A percentile compares a stretch with the other conserved stretches of the same genome.
phyloP scores from a whole-genome alignment of 1,140 invertebrate genomes.

The Myzus persicae region DNA sequence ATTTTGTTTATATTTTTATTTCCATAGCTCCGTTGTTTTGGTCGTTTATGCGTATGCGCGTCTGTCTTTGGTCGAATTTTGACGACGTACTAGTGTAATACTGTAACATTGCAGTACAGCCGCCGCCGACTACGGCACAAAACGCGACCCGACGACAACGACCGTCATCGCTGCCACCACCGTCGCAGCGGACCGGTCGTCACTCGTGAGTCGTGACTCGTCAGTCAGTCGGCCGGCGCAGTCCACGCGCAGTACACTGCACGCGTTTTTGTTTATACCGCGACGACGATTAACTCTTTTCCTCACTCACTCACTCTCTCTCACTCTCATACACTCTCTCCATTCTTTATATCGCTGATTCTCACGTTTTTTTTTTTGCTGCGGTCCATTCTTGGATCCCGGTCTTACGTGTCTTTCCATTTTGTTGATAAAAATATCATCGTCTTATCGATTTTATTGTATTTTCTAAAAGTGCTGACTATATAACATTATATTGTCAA shows the following conservation, averaged over 20 bases:
- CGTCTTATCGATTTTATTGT: background rate
- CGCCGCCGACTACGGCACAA: background rate
- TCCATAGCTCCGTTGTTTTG: background rate
- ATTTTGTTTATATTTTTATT: slow-evolving; percentile 6
- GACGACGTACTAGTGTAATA: background rate
- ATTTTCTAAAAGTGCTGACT: background rate
- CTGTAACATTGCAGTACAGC: too few species aligned
- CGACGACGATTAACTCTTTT: background rate
- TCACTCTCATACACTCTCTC: background rate
- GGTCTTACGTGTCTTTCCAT: background rate
- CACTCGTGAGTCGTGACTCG: background rate
- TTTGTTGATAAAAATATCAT: background rate
- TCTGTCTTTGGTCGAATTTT: background rate
- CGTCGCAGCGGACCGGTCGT: background rate
- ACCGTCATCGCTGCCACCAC: background rate
- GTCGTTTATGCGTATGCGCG: background rate
- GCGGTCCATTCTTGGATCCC: background rate
- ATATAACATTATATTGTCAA: background rate
- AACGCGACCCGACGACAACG: background rate
- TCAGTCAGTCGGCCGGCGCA: background rate
- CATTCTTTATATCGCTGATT: background rate
- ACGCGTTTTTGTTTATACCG: background rate
- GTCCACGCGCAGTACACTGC: too few species aligned
- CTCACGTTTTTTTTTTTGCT: background rate
- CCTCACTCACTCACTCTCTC: background rate